These are phyloP conservation scores for Columba livia DNA, from an alignment of 2,113 vertebrate genomes.

Conservation along the genomic window DNA sequence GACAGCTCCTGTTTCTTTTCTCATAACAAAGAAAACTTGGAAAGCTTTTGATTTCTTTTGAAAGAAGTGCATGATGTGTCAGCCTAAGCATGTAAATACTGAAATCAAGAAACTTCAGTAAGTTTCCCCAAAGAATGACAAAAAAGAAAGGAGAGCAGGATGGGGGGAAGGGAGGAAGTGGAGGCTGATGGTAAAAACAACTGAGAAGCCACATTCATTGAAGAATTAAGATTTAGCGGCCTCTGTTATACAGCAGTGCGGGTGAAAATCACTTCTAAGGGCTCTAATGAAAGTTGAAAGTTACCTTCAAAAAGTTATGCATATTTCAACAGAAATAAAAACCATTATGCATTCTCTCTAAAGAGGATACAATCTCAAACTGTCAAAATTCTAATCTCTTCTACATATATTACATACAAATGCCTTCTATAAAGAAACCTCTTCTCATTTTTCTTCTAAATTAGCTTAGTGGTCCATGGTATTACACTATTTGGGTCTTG, in stretches of 20 bases:
- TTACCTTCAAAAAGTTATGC: slow-evolving; percentile 80
- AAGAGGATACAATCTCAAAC: slow-evolving; percentile 76
- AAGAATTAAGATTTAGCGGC: slow-evolving; percentile 22
- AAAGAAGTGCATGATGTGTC: neutral
- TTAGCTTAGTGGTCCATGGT: slow-evolving; percentile 79
- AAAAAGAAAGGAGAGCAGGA: neutral
- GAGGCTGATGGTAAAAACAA: neutral
- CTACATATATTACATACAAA: slow-evolving; percentile 77
- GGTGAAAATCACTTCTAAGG: slow-evolving; percentile 48
- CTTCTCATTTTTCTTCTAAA: slow-evolving; percentile 71
- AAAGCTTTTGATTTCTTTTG: neutral
- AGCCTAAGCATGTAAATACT: neutral
- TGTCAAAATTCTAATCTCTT: slow-evolving; percentile 76
- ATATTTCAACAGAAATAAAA: slow-evolving; percentile 81
- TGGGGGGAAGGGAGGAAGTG: neutral
- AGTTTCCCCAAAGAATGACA: neutral
- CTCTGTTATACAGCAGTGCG: slow-evolving; percentile 24
- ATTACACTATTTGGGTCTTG: slow-evolving; percentile 65
- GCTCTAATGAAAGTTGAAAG: slow-evolving; percentile 76
- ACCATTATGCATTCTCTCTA: slow-evolving; percentile 77
- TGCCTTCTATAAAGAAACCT: slow-evolving; percentile 65
- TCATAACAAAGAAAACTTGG: neutral
- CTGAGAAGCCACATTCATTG: neutral
- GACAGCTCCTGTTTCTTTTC: neutral
- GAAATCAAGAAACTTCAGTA: neutral